Conservation (phyloP, 1,140 invertebrate species). For the Drosophila ercepeae region DNA sequence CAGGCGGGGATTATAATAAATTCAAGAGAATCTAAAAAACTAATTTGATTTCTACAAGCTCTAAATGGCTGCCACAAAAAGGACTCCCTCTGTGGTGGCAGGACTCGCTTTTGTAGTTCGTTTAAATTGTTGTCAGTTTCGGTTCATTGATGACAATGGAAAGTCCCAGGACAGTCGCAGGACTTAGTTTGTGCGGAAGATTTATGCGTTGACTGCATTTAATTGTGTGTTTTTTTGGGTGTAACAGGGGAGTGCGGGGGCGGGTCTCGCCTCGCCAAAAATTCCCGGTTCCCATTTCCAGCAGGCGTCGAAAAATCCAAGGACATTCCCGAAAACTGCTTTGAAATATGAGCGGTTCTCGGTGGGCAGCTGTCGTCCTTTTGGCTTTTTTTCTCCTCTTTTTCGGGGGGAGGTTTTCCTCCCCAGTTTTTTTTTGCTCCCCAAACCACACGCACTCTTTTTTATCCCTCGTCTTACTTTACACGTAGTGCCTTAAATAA, state of each 20-base stretch:
- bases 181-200: conserved; percentile 30
- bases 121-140: not conserved
- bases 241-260: not conserved
- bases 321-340: conserved; percentile 51
- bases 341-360: conserved; percentile 67
- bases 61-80: too few relatives aligned
- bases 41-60: not conserved
- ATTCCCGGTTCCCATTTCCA: conserved; percentile 5
- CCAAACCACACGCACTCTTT: conserved; percentile 29
- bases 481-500: conserved; percentile 37
- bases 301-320: conserved; percentile 32
- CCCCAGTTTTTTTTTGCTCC: not conserved
- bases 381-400: conserved; percentile 4
- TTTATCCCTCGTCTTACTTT: conserved; percentile 37
- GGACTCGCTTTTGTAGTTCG: not conserved
- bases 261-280: not conserved
- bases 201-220: conserved; percentile 45
- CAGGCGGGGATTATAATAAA: not conserved
- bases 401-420: not conserved
- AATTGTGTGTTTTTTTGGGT: conserved; percentile 16
- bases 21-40: not conserved
- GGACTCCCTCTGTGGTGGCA: too few relatives aligned
- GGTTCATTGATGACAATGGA: conserved; percentile 19
- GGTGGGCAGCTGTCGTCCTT: conserved; percentile 3
- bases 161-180: conserved; percentile 4